Conservation (phyloP, 2,888 invertebrate genomes). For the Petrolisthes cinctipes region DNA sequence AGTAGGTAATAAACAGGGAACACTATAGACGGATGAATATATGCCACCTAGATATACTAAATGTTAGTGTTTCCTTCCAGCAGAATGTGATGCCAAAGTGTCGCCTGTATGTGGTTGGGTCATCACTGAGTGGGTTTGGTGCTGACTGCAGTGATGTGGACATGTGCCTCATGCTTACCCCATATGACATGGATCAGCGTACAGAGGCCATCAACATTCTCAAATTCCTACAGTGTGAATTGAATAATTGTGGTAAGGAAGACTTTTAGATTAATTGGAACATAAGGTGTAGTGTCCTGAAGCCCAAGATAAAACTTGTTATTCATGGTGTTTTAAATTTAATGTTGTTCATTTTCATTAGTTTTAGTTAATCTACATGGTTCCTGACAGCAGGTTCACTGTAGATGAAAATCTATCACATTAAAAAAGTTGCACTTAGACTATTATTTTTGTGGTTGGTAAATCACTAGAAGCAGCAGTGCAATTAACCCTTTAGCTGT, state of each 20-base stretch:
- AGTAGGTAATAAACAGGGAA: neutral
- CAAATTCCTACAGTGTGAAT: slow-evolving; percentile 73
- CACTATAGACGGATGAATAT: neutral
- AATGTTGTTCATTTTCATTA: no score
- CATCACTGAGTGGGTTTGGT: slow-evolving; percentile 97
- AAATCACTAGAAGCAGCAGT: no score
- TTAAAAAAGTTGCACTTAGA: no score
- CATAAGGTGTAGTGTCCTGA: no score
- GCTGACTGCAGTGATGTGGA: slow-evolving; percentile 94
- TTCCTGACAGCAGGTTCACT: no score
- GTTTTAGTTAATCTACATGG: no score
- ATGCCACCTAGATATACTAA: neutral
- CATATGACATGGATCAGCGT: slow-evolving; percentile 80
- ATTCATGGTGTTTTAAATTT: no score
- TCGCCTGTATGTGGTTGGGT: slow-evolving; percentile 82
- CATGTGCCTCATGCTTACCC: slow-evolving; percentile 88
- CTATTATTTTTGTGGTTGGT: no score
- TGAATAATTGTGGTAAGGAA: slow-evolving; percentile 74
- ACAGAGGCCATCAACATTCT: slow-evolving; percentile 79
- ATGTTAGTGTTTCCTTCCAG: neutral
- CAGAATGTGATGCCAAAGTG: slow-evolving; percentile 57
- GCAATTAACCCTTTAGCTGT: no score
- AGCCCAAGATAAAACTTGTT: no score
- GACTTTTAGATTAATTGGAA: no score
- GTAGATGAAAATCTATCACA: no score